phyloP scores from a whole-genome alignment of 2,797 vertebrate species.

The Simalia tracyae region DNA sequence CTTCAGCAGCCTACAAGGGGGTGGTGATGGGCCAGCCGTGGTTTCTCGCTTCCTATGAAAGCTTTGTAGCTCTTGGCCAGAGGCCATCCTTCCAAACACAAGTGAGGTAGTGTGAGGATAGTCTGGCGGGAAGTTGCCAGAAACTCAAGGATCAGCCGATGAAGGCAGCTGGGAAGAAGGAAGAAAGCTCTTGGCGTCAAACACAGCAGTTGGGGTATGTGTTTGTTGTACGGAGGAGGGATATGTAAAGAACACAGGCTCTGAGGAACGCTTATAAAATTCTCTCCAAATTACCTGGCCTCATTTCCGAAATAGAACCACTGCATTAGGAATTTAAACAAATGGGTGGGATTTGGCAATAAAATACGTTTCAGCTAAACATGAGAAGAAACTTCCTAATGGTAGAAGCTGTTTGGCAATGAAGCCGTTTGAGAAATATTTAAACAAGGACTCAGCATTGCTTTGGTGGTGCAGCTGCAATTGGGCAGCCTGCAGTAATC shows the following conservation, averaged over 20 bases:
- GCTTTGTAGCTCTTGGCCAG: constrained; percentile 58
- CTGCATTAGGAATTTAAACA: neutral
- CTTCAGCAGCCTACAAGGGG: constrained; percentile 6
- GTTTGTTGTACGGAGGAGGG: neutral
- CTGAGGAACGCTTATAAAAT: neutral
- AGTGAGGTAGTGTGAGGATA: constrained; percentile 65
- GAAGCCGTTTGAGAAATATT: neutral
- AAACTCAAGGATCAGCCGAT: constrained; percentile 21
- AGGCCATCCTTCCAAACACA: constrained; percentile 52
- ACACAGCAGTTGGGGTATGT: neutral
- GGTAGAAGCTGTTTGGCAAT: neutral
- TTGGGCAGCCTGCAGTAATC: neutral
- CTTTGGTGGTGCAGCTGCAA: neutral
- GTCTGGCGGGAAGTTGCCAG: constrained; percentile 44
- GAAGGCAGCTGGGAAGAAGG: constrained; percentile 42
- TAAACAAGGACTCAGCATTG: neutral
- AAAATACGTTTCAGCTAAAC: neutral
- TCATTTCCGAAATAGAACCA: neutral
- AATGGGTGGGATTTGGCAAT: neutral
- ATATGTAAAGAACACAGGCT: neutral
- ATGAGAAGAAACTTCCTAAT: neutral
- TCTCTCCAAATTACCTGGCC: neutral
- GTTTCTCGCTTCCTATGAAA: constrained; percentile 61
- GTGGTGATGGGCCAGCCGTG: constrained; percentile 10
- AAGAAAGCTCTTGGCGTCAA: constrained; percentile 26